Conservation (phyloP, 2,113 vertebrate genomes). For the Seriola rivoliana region DNA sequence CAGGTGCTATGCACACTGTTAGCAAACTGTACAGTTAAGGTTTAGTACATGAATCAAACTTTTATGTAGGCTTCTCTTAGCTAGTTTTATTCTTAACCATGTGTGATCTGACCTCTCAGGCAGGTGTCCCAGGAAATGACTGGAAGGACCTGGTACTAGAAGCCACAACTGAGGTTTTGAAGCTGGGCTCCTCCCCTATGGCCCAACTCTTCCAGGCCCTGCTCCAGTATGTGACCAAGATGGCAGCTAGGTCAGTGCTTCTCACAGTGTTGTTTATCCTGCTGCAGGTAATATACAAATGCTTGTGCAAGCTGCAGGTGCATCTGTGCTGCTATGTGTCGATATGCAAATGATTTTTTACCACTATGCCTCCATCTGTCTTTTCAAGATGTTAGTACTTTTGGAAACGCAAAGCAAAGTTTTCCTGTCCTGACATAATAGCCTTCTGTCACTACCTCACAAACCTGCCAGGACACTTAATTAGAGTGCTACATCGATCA, state of each 20-base stretch:
- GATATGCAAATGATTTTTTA: constrained; percentile 8
- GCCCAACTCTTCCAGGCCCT: constrained; percentile 92
- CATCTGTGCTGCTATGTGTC: neutral
- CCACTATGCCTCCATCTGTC: constrained; percentile 23
- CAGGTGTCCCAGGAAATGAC: constrained; percentile 84
- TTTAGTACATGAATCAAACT: neutral
- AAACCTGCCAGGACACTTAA: constrained; percentile 10
- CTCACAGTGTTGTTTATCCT: neutral
- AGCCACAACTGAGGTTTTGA: constrained; percentile 92
- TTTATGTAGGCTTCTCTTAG: neutral
- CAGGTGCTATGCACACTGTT: neutral
- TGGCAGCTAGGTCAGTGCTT: constrained; percentile 88
- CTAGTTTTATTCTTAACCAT: neutral
- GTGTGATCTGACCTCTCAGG: constrained; percentile 76
- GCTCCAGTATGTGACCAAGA: constrained; percentile 90
- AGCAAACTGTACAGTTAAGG: neutral
- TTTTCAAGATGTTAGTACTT: constrained; percentile 22
- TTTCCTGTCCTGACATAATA: constrained; percentile 28
- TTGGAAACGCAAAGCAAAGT: constrained; percentile 14
- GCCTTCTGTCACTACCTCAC: constrained; percentile 33
- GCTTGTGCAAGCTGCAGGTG: neutral
- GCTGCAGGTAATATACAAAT: neutral
- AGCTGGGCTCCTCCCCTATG: constrained; percentile 88
- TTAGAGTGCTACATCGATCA: constrained; percentile 24
- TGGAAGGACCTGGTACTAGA: constrained; percentile 93